Evolutionary conservation across 2,888 invertebrate species (phyloP).

Genomic region (Halictus quadricinctus): DNA sequence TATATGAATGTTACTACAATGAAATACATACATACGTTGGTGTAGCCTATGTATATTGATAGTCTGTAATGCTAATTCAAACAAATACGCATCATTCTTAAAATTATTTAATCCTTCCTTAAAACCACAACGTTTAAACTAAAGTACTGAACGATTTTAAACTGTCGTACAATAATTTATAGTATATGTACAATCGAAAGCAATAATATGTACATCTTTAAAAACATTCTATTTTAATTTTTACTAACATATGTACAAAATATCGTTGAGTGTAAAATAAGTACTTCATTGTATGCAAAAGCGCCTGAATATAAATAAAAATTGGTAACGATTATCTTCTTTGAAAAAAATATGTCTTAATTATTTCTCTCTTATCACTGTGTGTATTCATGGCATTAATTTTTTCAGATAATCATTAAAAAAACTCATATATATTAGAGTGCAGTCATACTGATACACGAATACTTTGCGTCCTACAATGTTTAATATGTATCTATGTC

Average conservation of each 20-base stretch:
- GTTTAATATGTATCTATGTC: slow-evolving; percentile 4
- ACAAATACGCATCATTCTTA: neutral
- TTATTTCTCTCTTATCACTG: neutral
- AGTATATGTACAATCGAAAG: slow-evolving; percentile 42
- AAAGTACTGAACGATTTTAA: slow-evolving; percentile 18
- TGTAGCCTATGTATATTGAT: neutral
- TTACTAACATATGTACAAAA: slow-evolving; percentile 37
- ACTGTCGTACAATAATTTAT: slow-evolving; percentile 23
- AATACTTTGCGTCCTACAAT: neutral
- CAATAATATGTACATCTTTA: slow-evolving; percentile 38
- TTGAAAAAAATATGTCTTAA: neutral
- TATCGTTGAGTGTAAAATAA: slow-evolving; percentile 28
- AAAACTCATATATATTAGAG: neutral
- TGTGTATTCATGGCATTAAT: neutral
- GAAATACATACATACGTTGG: neutral
- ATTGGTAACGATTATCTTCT: neutral
- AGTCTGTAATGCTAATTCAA: neutral
- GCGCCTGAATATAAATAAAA: slow-evolving; percentile 2
- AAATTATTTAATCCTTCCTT: neutral
- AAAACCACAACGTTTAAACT: neutral
- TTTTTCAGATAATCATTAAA: slow-evolving; percentile 11
- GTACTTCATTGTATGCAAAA: slow-evolving; percentile 25
- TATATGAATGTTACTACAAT: neutral
- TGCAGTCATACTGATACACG: neutral
- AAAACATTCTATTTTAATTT: slow-evolving; percentile 13